These are phyloP conservation scores for Podarcis siculus DNA, from an alignment of 2,797 vertebrate genomes.

Conservation along the genomic window DNA sequence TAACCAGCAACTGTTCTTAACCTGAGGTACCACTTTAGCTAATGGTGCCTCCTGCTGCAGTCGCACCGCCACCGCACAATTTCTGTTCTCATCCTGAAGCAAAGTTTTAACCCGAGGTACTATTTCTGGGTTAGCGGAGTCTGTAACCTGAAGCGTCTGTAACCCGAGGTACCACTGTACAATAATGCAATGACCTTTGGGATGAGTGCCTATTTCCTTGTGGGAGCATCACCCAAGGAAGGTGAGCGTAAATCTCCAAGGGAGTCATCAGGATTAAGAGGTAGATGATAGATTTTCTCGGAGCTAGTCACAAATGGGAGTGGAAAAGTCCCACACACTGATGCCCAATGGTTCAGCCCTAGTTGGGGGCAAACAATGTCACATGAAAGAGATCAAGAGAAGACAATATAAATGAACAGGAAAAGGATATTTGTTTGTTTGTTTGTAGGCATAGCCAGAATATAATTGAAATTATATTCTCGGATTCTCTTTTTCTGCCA, in stretches of 20 bases:
- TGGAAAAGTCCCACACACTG: not conserved
- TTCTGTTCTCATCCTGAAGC: too few relatives aligned
- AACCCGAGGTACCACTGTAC: too few relatives aligned
- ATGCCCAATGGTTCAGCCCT: not conserved
- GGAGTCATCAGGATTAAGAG: not conserved
- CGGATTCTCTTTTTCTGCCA: not conserved
- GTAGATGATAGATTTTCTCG: not conserved
- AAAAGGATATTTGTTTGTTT: not conserved
- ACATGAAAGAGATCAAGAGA: not conserved
- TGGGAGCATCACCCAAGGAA: not conserved
- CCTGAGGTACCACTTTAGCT: too few relatives aligned
- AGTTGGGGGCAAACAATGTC: not conserved
- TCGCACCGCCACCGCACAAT: fast-evolving
- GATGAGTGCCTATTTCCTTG: not conserved
- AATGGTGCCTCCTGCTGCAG: too few relatives aligned
- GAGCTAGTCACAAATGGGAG: not conserved
- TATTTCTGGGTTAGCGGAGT: too few relatives aligned
- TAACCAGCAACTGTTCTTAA: too few relatives aligned
- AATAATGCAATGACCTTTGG: not conserved
- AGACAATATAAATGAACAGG: not conserved
- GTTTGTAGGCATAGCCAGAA: not conserved
- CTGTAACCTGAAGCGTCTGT: too few relatives aligned
- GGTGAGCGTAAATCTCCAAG: too few relatives aligned
- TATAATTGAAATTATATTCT: too few relatives aligned
- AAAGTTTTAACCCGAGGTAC: too few relatives aligned